Base-by-base conservation (phyloP, 2,797 vertebrate species). In the Phaenicophaeus curvirostris region DNA sequence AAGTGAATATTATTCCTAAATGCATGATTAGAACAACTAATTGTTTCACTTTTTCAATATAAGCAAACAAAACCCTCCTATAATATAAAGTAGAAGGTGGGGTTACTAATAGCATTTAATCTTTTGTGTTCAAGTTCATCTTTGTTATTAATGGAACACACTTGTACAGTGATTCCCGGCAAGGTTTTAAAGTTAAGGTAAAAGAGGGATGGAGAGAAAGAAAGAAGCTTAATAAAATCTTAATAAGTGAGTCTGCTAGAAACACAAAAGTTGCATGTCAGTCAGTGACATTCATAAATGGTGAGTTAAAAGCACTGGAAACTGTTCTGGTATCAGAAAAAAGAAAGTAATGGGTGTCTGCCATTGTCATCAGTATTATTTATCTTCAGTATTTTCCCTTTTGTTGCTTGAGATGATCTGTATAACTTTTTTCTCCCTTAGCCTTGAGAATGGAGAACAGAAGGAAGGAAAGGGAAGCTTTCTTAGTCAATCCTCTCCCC, bases 291-390 rank as follows among this genome's bases (percentile, higher is more conserved):
- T 78, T 89, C 53, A 46, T 85, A 25, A 74, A 75, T 58, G 89
- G 85, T 17, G 20, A 93, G 66, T 93, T 95, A 94, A 97, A 96
- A 73, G 85, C 51, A 53, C 82, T 89, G 59, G 90, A 92, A 94
- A 65, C 48, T 83, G 82, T 54, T 87, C 31, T 88, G 82, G 20
- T 71, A 77, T 69, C 35, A 84, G 81, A 87, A 92, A 74, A 74
- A 85, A 94, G 76, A 66, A 89, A 59, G 50, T 55, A 93, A 96
- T 90, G 82, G 66, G 78, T 93, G 77, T 79, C 91, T 90, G 55
- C 85, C 42, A 76, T 90, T 95, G 74, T 79, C 42, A 46, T 65
- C 31, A 55, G 51, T 75, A 35, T 93, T 85, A 80, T 85, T 95
- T 94, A 71, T 58, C n/a, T 87, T 80, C 41, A 15, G n/a, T 92